Base-by-base conservation (phyloP, 2,888 invertebrate genomes). In the Cheilosia grossa region DNA sequence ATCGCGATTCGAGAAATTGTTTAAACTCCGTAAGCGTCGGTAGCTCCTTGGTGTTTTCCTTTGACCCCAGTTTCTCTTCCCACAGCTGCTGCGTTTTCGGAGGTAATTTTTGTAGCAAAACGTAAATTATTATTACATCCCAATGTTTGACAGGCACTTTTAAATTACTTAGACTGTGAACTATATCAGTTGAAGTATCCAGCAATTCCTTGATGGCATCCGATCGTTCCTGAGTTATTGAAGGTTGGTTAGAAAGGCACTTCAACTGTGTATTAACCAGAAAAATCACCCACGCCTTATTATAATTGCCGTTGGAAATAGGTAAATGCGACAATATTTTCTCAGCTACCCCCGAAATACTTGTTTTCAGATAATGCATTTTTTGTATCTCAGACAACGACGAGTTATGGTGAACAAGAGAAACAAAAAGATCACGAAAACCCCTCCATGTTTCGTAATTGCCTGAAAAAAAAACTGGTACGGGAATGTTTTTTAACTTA, bases 181-280 rank as follows among this genome's bases (percentile, higher is more conserved):
- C 21, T 17, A 19, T 42, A 27, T 67, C 67, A 6, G 37, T 54
- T 37, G 67, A 42, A 4, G 42, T 67, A 15, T 54, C 53, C 15
- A 67, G 15, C 5, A 54, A 13, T 6, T 54, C 67, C n/a, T 42
- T 42, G 7, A 67, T n/a, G 13, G 54, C 3, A 13, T 27, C 24
- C 42, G 40, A 13, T 17, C 9, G 51, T 42, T 53, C 27, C 2
- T 10, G 51, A 2, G 9, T 15, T 21, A 66, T 15, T 7, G 64
- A 66, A 2, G n/a, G n/a, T 19, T 53, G 66, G 13, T 53, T 53
- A 27, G 47, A 69, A 1, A 69, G n/a, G 24, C 5, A 27, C 7
- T 69, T 54, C 30, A 69, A 30, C 5, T 69, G 56, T 33, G 56
- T 69, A 5, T 69, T 54, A 15, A 69, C 44, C 33, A 54, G 53